A percentile compares a stretch with the other conserved stretches of the same genome.
Evolutionary conservation across 2,113 vertebrate genomes (phyloP).

Genomic region (Myanophis thanlyinensis): DNA sequence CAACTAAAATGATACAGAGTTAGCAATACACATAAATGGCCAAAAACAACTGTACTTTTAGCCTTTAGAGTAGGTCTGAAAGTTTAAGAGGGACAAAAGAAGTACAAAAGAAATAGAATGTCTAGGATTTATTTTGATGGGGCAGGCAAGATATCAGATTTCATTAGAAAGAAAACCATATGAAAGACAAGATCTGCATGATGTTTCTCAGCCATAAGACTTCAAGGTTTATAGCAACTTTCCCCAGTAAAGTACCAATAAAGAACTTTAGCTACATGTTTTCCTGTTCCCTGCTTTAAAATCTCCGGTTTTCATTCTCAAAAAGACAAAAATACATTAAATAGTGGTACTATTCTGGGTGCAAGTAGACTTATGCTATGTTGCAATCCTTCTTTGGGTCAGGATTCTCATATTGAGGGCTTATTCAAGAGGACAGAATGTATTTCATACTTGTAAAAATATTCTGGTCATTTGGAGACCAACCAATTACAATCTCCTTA

Average conservation of each 20-base stretch:
- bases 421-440: not conserved
- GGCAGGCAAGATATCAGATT: not conserved
- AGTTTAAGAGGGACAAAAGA: not conserved
- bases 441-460: not conserved
- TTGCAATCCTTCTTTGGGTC: not conserved
- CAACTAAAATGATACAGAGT: constrained; percentile 21
- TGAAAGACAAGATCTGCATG: not conserved
- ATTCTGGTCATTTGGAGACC: not conserved
- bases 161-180: not conserved
- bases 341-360: not conserved
- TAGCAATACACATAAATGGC: not conserved
- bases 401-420: not conserved
- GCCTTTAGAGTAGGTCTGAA: not conserved
- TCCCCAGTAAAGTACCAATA: not conserved
- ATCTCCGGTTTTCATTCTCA: not conserved
- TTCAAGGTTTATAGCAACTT: not conserved
- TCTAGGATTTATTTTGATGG: not conserved
- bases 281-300: not conserved
- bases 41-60: not conserved
- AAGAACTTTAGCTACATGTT: not conserved
- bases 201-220: not conserved
- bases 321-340: not conserved
- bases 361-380: not conserved
- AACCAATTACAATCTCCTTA: not conserved
- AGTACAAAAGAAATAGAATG: not conserved